phyloP scores from a whole-genome alignment of 2,888 invertebrate genomes.

The Ctenicera cuprea region DNA sequence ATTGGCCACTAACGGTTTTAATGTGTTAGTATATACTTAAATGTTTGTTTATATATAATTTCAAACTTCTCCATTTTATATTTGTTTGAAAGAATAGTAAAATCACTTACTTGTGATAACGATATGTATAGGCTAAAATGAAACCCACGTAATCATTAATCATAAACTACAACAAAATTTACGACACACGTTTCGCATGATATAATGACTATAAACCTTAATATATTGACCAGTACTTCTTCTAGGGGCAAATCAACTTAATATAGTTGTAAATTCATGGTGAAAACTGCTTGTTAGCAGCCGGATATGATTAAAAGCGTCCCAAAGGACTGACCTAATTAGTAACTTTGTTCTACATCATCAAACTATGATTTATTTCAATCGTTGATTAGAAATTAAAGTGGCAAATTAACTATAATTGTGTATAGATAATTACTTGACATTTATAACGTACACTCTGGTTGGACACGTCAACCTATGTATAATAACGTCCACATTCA shows the following conservation, averaged over 20 bases:
- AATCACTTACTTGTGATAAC: neutral
- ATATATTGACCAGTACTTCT: constrained; percentile 21
- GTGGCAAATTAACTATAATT: too few species aligned
- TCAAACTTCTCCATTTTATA: neutral
- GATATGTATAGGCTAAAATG: neutral
- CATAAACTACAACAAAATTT: constrained; percentile 19
- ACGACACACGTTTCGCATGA: constrained; percentile 1
- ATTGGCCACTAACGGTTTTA: constrained; percentile 21
- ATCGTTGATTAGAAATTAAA: constrained; percentile 33
- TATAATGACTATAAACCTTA: constrained; percentile 5
- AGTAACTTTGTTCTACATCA: constrained; percentile 29
- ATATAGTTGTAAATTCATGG: constrained; percentile 55
- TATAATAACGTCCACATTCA: too few species aligned
- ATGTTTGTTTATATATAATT: neutral
- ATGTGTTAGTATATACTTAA: constrained; percentile 14
- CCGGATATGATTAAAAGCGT: constrained; percentile 44
- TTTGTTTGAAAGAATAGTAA: neutral
- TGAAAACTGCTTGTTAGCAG: constrained; percentile 52
- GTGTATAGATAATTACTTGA: too few species aligned
- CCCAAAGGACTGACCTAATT: constrained; percentile 40
- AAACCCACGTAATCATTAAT: constrained; percentile 24
- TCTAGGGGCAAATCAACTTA: constrained; percentile 33
- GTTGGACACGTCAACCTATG: too few species aligned
- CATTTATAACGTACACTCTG: too few species aligned
- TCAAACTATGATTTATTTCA: constrained; percentile 42